A percentile compares a stretch with the other conserved stretches of the same genome.
phyloP scores from a whole-genome alignment of 2,888 invertebrate species.

The Pyralis farinalis region DNA sequence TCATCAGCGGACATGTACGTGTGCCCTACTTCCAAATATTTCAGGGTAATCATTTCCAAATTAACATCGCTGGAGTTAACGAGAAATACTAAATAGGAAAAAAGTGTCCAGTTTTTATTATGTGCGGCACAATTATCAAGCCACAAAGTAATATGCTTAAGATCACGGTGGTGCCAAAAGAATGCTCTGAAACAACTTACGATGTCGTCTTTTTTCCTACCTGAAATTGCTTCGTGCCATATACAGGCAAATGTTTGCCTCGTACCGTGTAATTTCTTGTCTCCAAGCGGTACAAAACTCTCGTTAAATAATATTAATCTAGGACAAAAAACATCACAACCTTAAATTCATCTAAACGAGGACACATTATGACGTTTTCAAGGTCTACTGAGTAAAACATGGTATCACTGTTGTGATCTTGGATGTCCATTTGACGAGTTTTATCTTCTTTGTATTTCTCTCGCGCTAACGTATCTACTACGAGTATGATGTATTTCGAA shows the following conservation, averaged over 20 bases:
- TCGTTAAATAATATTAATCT: constrained; percentile 19
- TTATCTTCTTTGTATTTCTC: too few species aligned
- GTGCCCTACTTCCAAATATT: too few species aligned
- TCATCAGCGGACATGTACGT: constrained; percentile 36
- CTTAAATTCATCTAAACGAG: constrained; percentile 20
- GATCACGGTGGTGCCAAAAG: constrained; percentile 14
- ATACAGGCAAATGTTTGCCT: constrained; percentile 13
- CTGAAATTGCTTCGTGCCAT: constrained; percentile 19
- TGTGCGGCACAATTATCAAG: constrained; percentile 22
- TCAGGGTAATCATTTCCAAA: too few species aligned
- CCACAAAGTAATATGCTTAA: constrained; percentile 15
- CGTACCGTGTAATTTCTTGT: constrained; percentile 4
- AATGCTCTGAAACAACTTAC: constrained; percentile 15
- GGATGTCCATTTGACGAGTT: too few species aligned
- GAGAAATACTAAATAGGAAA: constrained; percentile 20
- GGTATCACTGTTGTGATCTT: too few species aligned
- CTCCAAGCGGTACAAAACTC: constrained; percentile 21
- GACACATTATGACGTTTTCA: constrained; percentile 22
- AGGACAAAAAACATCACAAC: constrained; percentile 17
- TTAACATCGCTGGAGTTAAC: constrained; percentile 4
- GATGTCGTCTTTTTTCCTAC: constrained; percentile 19
- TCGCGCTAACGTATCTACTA: too few species aligned
- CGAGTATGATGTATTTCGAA: too few species aligned
- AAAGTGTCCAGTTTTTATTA: constrained; percentile 27
- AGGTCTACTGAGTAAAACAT: constrained; percentile 15